Evolutionary conservation across 2,888 invertebrate genomes (phyloP), one percentile per base, ranked within the genome.

Genomic region (Drosophila tanythrix): DNA sequence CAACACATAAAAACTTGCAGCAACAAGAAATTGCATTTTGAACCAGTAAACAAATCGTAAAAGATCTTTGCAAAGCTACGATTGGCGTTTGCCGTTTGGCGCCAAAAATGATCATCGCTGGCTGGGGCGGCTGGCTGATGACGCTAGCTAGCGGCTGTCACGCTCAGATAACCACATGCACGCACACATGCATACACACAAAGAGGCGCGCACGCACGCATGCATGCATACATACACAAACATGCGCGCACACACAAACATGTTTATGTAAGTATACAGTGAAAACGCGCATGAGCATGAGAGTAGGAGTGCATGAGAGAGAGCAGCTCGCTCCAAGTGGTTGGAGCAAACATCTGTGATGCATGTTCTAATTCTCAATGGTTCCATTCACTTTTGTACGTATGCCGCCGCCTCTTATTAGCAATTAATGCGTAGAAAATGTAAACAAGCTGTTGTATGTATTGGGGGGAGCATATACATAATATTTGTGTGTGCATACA

Each of bases 371-470:
- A 66, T 74, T 78, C 74, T 70, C 79, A 78, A 64, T 74, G 64
- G 66, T 78, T 77, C 77, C 77, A 77, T 77, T 77, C 78, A 77
- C 38, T 48, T 66, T 50, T 51, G n/a, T 38, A 38, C 52, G 53
- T 62, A 38, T 50, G 69, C 29, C 68, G 70, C 61, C 56, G 69
- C 25, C 68, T 74, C 63, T 67, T 78, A 77, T 77, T 70, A 63
- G 74, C 60, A 78, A 74, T 69, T 60, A 60, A 60, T 66, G 63
- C 66, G 60, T 63, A 50, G 27, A 50, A 70, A 68, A 71, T 79
- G 71, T 74, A 78, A 78, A 79, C 78, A 78, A 79, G 67, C 59
- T 78, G 74, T 15, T 66, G 62, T 74, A 72, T 66, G 70, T 67
- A 69, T 56, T 38, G 55, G 25, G 21, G 46, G 25, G 61, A 64